phyloP scores from a whole-genome alignment of 2,113 vertebrate species.

The Chloebia gouldiae region DNA sequence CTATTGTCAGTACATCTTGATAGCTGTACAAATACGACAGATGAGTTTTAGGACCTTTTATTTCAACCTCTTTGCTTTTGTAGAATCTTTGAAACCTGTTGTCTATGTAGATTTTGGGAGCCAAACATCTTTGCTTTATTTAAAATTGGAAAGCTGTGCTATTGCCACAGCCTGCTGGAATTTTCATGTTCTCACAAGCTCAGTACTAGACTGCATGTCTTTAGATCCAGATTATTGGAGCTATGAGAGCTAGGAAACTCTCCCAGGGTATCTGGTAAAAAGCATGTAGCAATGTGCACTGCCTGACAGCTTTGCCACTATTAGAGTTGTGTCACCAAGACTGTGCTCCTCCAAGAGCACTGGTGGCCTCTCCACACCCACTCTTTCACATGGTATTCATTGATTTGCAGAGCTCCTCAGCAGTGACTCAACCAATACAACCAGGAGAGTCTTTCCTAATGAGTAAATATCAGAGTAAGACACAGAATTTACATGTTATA shows the following conservation, averaged over 20 bases:
- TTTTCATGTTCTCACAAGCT: not conserved
- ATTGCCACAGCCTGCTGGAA: not conserved
- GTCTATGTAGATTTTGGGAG: not conserved
- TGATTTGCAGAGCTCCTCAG: not conserved
- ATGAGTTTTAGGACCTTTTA: not conserved
- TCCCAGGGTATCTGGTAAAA: not conserved
- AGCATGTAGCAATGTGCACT: not conserved
- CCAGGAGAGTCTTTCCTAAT: not conserved
- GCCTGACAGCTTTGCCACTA: not conserved
- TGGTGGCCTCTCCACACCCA: accelerated
- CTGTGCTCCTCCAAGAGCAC: not conserved
- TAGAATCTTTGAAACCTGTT: not conserved
- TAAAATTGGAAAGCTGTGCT: not conserved
- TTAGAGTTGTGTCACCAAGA: not conserved
- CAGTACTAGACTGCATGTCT: not conserved
- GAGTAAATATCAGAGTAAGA: not conserved
- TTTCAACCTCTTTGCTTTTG: not conserved
- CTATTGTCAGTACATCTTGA: not conserved
- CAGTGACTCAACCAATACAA: not conserved
- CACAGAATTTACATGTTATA: not conserved
- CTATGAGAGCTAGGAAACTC: not conserved
- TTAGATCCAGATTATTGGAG: not conserved
- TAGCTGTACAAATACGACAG: not conserved
- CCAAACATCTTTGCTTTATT: not conserved
- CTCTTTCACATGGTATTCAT: not conserved